These are phyloP conservation scores for Gobio occitaniae DNA, from an alignment of 2,797 vertebrate species.

Conservation along the genomic window DNA sequence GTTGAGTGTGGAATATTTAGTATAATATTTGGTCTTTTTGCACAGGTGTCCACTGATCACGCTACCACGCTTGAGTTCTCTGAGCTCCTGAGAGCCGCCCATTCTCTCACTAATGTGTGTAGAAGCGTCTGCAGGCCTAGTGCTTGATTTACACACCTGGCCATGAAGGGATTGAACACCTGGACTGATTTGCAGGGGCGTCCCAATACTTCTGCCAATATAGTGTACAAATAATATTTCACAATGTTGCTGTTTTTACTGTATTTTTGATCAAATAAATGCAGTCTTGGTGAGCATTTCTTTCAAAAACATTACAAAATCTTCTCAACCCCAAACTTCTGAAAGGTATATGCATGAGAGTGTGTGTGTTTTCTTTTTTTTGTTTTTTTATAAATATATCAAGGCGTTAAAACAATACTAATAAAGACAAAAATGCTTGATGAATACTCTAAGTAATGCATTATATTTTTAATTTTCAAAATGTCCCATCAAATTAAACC, in stretches of 20 bases:
- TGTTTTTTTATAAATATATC: neutral
- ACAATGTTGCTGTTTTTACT: neutral
- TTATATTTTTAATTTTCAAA: neutral
- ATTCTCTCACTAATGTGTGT: too few relatives aligned
- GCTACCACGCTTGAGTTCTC: too few relatives aligned
- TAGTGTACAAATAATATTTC: neutral
- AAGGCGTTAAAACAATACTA: neutral
- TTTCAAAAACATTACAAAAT: neutral
- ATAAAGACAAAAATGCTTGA: neutral
- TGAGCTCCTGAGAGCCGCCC: too few relatives aligned
- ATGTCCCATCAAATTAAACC: conserved; percentile 12
- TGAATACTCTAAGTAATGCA: neutral
- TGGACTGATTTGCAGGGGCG: too few relatives aligned
- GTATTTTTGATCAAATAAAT: neutral
- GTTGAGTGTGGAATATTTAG: too few relatives aligned
- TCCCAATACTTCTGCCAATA: too few relatives aligned
- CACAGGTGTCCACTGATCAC: too few relatives aligned
- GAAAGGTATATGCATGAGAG: neutral
- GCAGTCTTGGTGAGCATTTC: neutral
- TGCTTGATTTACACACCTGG: too few relatives aligned
- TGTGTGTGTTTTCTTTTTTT: neutral
- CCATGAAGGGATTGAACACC: too few relatives aligned
- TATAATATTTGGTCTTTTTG: too few relatives aligned
- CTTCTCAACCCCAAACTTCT: neutral
- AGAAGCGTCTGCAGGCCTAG: too few relatives aligned